Evolutionary conservation across 2,797 vertebrate species (phyloP), one percentile per base, ranked within the genome.

Genomic region (Lagodon rhomboides): DNA sequence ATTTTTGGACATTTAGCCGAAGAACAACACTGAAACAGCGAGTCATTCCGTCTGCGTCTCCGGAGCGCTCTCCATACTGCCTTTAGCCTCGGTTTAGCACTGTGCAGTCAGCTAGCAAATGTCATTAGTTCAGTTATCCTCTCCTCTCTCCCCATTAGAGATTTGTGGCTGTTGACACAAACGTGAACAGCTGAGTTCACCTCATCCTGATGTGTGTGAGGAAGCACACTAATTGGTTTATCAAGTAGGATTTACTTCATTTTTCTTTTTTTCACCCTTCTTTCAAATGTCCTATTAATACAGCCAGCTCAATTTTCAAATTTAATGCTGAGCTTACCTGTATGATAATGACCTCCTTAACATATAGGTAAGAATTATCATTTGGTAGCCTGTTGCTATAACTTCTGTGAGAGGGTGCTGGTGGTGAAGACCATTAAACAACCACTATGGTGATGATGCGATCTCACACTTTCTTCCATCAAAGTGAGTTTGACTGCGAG

Each of bases 101-200:
- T 78, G 86, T 79, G 79, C 87, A 85, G 70, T 80, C 84, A 65
- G 44, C 82, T 62, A 50, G 82, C 69, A 70, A 86, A 85, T 87
- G 85, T 70, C 88, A 87, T 92, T 88, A 88, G 87, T 84, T 90
- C 82, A 80, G 81, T 89, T 86, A 85, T 80, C 70, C 72, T 68
- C 55, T 77, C 68, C 79, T 81, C 68, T 81, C 61, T 87, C 83
- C 5, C 77, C 82, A 49, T 70, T 41, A 63, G 75, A 82, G 82
- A 87, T 89, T 85, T 82, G 75, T 70, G 74, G 46, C 72, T 73
- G 53, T 75, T 81, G 69, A 64, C 76, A 84, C 68, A 23, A 16
- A 78, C 64, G 63, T 71, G 74, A 79, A 68, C 82, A 68, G 79
- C 78, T 30, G 75, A 82, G 63, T 69, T 87, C 79, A 79, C 68